A percentile compares a stretch with the other conserved stretches of the same genome.
These are phyloP conservation scores for Nothobranchius furzeri DNA, from an alignment of 2,113 vertebrate species.

Conservation along the genomic window DNA sequence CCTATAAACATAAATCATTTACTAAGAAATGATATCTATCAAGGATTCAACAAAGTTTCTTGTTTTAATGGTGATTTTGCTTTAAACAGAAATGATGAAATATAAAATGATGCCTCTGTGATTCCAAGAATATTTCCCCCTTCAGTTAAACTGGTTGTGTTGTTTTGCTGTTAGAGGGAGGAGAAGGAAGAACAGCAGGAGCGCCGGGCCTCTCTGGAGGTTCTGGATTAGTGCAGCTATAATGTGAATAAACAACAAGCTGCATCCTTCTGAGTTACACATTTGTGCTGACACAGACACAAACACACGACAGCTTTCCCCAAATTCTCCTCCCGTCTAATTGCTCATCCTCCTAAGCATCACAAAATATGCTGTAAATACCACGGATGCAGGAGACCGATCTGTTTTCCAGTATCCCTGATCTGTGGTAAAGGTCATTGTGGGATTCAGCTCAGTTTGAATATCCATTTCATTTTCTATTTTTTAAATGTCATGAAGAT, in stretches of 20 bases:
- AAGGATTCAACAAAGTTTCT: background rate
- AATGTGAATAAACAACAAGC: conserved; percentile 69
- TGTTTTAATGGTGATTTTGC: too few relatives aligned
- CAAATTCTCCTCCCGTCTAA: conserved; percentile 53
- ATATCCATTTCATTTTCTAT: conserved; percentile 65
- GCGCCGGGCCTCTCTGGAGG: conserved; percentile 60
- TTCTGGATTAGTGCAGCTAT: conserved; percentile 64
- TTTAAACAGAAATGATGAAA: background rate
- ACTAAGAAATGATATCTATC: too few relatives aligned
- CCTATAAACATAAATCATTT: background rate
- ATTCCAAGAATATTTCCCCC: background rate
- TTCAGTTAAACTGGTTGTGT: conserved; percentile 28
- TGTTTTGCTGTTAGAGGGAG: conserved; percentile 46
- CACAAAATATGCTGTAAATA: conserved; percentile 47
- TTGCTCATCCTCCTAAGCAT: conserved; percentile 54
- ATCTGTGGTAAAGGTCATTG: conserved; percentile 77
- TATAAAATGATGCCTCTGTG: background rate
- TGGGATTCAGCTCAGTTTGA: conserved; percentile 60
- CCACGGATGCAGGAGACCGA: conserved; percentile 43
- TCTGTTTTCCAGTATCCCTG: conserved; percentile 53
- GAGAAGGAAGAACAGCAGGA: conserved; percentile 47
- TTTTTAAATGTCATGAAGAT: conserved; percentile 77
- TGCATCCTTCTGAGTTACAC: conserved; percentile 60
- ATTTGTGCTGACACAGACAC: conserved; percentile 46
- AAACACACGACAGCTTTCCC: conserved; percentile 39